Evolutionary conservation across 2,888 invertebrate species (phyloP).

Genomic region (Epinotia brunnichana): DNA sequence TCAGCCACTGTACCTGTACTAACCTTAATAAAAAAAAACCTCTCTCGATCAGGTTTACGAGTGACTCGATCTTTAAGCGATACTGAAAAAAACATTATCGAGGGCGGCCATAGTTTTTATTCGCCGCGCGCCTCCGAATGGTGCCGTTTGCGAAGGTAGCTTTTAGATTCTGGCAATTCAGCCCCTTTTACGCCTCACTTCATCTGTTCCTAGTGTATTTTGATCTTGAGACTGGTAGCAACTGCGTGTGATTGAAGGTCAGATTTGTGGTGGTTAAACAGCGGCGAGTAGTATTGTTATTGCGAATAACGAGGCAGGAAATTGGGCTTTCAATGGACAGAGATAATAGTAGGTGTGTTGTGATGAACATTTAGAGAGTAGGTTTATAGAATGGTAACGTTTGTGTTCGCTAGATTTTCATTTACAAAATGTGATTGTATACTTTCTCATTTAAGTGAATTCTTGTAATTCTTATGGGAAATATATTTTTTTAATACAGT

Average conservation of each 20-base stretch:
- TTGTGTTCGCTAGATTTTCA: background rate
- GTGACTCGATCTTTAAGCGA: constrained; percentile 22
- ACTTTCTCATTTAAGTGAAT: background rate
- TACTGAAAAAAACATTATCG: constrained; percentile 27
- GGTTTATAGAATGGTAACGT: background rate
- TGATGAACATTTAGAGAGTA: background rate
- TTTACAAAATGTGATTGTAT: background rate
- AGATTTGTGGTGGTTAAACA: background rate
- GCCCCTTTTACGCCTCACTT: background rate
- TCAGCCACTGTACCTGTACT: background rate
- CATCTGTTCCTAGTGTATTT: background rate
- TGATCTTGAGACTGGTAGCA: background rate
- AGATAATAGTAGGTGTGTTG: constrained; percentile 1
- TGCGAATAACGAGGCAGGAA: background rate
- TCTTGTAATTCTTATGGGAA: no score
- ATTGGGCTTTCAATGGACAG: background rate
- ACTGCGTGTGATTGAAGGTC: background rate
- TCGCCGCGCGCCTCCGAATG: constrained; percentile 18
- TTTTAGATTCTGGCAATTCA: constrained; percentile 3
- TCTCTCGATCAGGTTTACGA: constrained; percentile 21
- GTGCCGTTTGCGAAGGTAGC: constrained; percentile 18
- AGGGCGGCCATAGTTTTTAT: constrained; percentile 21
- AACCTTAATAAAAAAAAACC: constrained; percentile 26
- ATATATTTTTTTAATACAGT: no score
- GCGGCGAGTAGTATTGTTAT: background rate